phyloP scores from a whole-genome alignment of 35 echinoderm and acorn worm genomes.

The Holothuria glaberrima region DNA sequence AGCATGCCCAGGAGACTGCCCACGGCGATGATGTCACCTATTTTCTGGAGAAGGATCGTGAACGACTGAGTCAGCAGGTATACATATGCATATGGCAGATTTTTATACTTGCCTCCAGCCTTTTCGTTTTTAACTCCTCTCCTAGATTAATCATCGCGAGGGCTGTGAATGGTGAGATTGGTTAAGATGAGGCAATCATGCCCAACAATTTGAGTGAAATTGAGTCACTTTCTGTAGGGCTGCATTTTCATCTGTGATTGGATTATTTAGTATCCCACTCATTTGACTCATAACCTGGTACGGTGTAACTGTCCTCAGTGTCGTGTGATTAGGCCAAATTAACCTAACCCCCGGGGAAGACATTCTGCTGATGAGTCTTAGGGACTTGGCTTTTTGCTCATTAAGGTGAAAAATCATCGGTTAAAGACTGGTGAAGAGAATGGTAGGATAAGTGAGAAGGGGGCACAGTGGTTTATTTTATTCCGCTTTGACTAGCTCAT shows the following conservation, averaged over 20 bases:
- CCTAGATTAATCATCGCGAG: slow-evolving; percentile 24
- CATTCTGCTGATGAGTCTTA: no score
- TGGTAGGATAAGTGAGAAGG: no score
- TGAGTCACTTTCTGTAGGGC: slow-evolving; percentile 17
- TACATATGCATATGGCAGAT: background rate
- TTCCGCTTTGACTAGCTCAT: no score
- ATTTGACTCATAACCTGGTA: no score
- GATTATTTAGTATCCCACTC: slow-evolving; percentile 8
- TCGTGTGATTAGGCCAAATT: no score
- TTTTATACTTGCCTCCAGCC: background rate
- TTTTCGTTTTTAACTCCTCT: slow-evolving; percentile 18
- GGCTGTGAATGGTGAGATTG: background rate
- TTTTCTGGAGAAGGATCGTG: slow-evolving; percentile 95
- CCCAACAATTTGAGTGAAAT: slow-evolving; percentile 28
- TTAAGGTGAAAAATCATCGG: no score
- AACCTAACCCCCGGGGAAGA: no score
- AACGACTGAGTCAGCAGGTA: slow-evolving; percentile 98
- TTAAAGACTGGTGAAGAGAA: no score
- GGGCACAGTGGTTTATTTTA: no score
- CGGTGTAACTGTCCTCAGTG: no score
- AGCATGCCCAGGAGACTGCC: slow-evolving; percentile 96
- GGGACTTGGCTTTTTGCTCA: no score
- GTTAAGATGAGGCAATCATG: slow-evolving; percentile 26
- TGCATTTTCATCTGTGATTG: slow-evolving; percentile 6
- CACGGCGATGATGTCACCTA: slow-evolving; percentile 99